These are phyloP conservation scores for Drosophila parthenogenetica DNA, from an alignment of 2,888 invertebrate genomes.

Conservation along the genomic window DNA sequence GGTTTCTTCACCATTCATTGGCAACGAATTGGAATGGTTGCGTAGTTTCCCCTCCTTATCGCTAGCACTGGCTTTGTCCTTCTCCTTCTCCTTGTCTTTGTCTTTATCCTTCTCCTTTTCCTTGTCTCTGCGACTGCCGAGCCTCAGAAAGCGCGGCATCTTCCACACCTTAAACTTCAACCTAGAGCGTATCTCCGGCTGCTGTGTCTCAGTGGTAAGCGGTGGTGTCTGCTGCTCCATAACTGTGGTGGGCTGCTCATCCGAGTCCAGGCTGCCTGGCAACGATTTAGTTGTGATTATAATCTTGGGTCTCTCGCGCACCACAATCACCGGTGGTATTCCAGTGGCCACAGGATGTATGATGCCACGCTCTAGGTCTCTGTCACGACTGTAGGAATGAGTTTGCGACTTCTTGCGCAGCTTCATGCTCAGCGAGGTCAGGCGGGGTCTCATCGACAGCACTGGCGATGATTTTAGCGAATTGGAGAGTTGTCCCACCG, in stretches of 20 bases:
- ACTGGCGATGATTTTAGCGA: slow-evolving; percentile 85
- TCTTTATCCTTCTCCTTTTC: slow-evolving; percentile 35
- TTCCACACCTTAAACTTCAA: slow-evolving; percentile 88
- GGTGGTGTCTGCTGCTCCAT: slow-evolving; percentile 54
- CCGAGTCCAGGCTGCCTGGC: slow-evolving; percentile 93
- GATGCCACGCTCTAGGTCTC: slow-evolving; percentile 79
- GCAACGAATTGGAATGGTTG: slow-evolving; percentile 13
- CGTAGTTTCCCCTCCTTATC: slow-evolving; percentile 48
- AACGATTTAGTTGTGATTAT: slow-evolving; percentile 89
- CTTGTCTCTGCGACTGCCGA: slow-evolving; percentile 34
- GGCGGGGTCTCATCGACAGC: slow-evolving; percentile 83
- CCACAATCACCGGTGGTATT: slow-evolving; percentile 75
- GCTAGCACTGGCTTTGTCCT: slow-evolving; percentile 50
- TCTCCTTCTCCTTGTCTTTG: slow-evolving; percentile 36
- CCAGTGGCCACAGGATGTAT: slow-evolving; percentile 66
- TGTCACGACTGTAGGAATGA: slow-evolving; percentile 48
- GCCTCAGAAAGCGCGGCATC: slow-evolving; percentile 88
- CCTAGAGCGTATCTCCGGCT: slow-evolving; percentile 77
- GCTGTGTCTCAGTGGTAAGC: slow-evolving; percentile 66
- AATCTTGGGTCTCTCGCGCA: slow-evolving; percentile 85
- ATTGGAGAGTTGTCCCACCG: slow-evolving; percentile 83
- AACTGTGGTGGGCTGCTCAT: slow-evolving; percentile 86
- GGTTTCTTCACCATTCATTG: slow-evolving; percentile 66
- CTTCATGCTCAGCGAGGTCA: slow-evolving; percentile 84
- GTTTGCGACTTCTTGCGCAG: slow-evolving; percentile 82